phyloP scores from a whole-genome alignment of 2,797 vertebrate genomes.

The Anabas testudineus region DNA sequence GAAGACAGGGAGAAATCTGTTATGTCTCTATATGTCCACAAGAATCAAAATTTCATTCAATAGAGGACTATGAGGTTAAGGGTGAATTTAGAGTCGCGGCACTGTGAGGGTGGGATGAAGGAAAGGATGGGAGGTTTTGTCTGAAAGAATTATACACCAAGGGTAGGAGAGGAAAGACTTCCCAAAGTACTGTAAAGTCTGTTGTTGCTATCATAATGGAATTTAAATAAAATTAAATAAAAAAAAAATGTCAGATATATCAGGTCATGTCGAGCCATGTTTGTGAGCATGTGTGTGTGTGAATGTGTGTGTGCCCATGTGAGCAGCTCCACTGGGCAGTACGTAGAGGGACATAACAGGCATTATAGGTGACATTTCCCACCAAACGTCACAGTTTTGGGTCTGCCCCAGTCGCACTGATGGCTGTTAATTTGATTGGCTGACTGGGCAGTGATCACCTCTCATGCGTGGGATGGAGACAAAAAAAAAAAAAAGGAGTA shows the following conservation, averaged over 20 bases:
- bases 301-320: conserved; percentile 7
- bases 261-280: conserved; percentile 49
- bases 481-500: conserved; percentile 31
- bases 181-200: conserved; percentile 47
- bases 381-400: conserved; percentile 81
- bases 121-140: conserved; percentile 59
- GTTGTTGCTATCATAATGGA: conserved; percentile 39
- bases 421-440: conserved; percentile 81
- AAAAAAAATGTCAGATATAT: conserved; percentile 63
- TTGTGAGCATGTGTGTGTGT: conserved; percentile 19
- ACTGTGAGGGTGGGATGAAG: conserved; percentile 55
- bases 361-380: conserved; percentile 85
- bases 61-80: too few species aligned
- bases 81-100: conserved; percentile 52
- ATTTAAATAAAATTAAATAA: conserved; percentile 49
- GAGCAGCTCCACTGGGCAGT: conserved; percentile 67
- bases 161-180: conserved; percentile 29
- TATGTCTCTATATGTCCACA: background rate
- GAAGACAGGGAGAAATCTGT: conserved; percentile 24
- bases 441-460: conserved; percentile 76
- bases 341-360: conserved; percentile 77
- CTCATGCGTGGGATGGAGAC: conserved; percentile 45
- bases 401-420: conserved; percentile 64
- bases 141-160: conserved; percentile 56
- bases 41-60: background rate